Percentiles rank a stretch among this genome's conserved stretches.
Conservation (phyloP, 53 echinoderm and acorn worm genomes). For the Antedon mediterranea region DNA sequence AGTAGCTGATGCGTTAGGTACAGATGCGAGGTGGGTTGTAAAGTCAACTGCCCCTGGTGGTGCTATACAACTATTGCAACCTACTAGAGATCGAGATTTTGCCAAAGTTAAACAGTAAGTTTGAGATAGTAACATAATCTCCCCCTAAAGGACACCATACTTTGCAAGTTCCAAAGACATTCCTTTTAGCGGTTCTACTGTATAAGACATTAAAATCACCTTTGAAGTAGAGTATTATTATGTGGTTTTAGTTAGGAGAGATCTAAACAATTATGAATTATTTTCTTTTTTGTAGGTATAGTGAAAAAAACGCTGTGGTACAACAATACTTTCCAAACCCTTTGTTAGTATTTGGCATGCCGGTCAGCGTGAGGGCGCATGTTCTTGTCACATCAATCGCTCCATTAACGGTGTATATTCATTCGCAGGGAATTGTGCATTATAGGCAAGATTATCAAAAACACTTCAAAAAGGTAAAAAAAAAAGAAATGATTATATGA, state of each 20-base stretch:
- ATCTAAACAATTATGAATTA: too few species aligned
- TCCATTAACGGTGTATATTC: slow-evolving; percentile 67
- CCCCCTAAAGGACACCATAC: too few species aligned
- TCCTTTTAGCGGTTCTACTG: too few species aligned
- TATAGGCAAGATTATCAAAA: slow-evolving; percentile 71
- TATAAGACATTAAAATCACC: too few species aligned
- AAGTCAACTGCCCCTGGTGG: slow-evolving; percentile 65
- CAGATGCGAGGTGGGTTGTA: slow-evolving; percentile 77
- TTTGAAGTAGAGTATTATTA: too few species aligned
- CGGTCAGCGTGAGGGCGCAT: slow-evolving; percentile 61
- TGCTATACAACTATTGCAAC: slow-evolving; percentile 62
- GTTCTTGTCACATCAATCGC: slow-evolving; percentile 73
- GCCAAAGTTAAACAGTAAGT: slow-evolving; percentile 78
- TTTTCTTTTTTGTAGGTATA: slow-evolving; percentile 38
- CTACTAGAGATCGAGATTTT: slow-evolving; percentile 75
- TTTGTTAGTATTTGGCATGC: slow-evolving; percentile 56
- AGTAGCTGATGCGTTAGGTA: slow-evolving; percentile 73
- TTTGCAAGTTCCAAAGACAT: too few species aligned
- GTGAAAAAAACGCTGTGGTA: slow-evolving; percentile 55
- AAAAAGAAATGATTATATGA: too few species aligned
- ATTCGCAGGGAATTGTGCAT: slow-evolving; percentile 72
- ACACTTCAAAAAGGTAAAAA: slow-evolving; percentile 62
- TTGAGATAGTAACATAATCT: too few species aligned
- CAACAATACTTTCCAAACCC: slow-evolving; percentile 91
- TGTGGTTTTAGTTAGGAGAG: too few species aligned